Evolutionary conservation across 1,140 invertebrate genomes (phyloP).

Genomic region (Stegodyphus dumicola): DNA sequence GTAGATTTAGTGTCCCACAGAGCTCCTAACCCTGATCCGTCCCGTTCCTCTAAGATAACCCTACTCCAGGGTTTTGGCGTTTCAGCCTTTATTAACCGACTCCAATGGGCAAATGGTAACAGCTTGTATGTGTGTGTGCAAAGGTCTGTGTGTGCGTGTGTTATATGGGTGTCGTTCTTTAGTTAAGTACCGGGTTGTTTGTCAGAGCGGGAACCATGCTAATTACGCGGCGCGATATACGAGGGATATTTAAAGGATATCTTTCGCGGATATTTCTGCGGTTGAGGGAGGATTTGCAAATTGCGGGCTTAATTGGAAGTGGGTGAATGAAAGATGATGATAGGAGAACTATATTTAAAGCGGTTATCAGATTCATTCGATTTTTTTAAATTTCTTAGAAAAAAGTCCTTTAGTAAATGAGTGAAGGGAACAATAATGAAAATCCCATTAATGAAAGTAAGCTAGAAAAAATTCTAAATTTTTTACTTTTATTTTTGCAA

Average conservation of each 20-base stretch:
- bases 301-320: neutral
- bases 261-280: constrained; percentile 17
- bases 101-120: constrained; percentile 1
- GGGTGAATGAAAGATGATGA: neutral
- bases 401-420: too few species aligned
- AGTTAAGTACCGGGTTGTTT: constrained; percentile 50
- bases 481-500: too few species aligned
- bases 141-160: constrained; percentile 4
- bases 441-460: too few species aligned
- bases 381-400: too few species aligned
- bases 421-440: too few species aligned
- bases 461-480: too few species aligned
- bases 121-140: neutral
- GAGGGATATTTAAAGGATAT: constrained; percentile 23
- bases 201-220: constrained; percentile 35
- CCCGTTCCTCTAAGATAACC: constrained; percentile 40
- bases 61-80: neutral
- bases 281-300: constrained; percentile 38
- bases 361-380: too few species aligned
- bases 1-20: constrained; percentile 57
- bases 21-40: constrained; percentile 49
- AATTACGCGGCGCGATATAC: constrained; percentile 49
- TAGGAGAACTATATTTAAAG: too few species aligned
- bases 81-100: constrained; percentile 33
- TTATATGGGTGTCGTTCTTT: constrained; percentile 52